Evolutionary conservation across 2,888 invertebrate species (phyloP).

Genomic region (Rhyacophila evoluta): DNA sequence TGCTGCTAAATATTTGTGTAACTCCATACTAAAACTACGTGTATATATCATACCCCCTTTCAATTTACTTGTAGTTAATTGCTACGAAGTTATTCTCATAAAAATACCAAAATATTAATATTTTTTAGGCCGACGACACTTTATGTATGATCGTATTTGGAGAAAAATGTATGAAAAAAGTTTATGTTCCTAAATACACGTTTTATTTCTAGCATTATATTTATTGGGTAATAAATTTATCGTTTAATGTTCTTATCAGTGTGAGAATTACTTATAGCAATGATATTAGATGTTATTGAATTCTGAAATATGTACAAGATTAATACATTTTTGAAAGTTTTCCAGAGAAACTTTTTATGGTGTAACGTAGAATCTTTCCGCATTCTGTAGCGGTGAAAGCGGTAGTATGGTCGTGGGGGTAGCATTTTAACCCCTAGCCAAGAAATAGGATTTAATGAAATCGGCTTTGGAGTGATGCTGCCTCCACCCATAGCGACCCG

Average conservation of each 20-base stretch:
- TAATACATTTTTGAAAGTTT: conserved; percentile 17
- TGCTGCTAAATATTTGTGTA: no score
- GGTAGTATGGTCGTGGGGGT: background rate
- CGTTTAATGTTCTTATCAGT: background rate
- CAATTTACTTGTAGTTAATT: no score
- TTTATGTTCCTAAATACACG: no score
- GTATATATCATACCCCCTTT: no score
- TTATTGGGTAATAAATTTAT: no score
- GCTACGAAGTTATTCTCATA: no score
- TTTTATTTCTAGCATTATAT: no score
- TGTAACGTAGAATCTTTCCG: conserved; percentile 10
- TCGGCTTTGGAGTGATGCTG: conserved; percentile 45
- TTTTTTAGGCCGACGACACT: no score
- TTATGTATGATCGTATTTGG: no score
- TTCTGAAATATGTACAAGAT: background rate
- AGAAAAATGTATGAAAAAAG: no score
- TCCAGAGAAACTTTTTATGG: background rate
- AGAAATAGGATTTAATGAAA: conserved; percentile 50
- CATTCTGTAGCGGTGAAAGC: conserved; percentile 26
- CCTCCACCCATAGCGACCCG: conserved; percentile 27
- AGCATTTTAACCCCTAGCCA: background rate
- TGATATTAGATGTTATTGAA: background rate
- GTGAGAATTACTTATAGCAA: background rate
- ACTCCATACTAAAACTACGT: no score
- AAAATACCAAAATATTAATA: no score